Evolutionary conservation across 2,797 vertebrate species (phyloP), one percentile per base, ranked within the genome.

Genomic region (Bradypodion ventrale): DNA sequence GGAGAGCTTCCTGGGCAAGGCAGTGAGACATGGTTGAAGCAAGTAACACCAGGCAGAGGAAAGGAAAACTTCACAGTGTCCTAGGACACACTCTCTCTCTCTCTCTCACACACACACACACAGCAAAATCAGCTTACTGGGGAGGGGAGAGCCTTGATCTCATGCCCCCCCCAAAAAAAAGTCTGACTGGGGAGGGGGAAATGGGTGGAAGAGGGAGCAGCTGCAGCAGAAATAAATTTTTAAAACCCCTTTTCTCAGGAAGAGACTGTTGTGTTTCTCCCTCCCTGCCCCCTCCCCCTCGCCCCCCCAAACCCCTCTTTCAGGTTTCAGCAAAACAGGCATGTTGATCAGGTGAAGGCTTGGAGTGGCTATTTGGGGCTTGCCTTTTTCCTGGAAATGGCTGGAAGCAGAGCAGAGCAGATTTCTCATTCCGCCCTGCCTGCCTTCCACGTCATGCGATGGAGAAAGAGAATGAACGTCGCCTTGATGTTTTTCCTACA

Each of bases 381-480:
- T 40, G 37, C 60, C 7, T 23, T 79, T 79, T 85, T 85, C 83
- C 23, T 85, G 83, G 83, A 80, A 85, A 49, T 42, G 60, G 40
- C 35, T 13, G 16, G 8, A 8, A 29, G 25, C 23, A 7, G 62
- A 52, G 65, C 32, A 23, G 32, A 60, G 29, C n/a, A n/a, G 70
- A 15, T 13, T 25, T 42, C 59, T 59, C 77, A 68, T 29, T 80
- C 68, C 44, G 83, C 78, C 70, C 46, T 44, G 44, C n/a, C n/a
- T n/a, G n/a, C n/a, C 5, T 44, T 32, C 77, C 32, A 75, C 5
- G 60, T 27, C 59, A 40, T n/a, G n/a, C n/a, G n/a, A n/a, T n/a
- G 62, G 69, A 37, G 77, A 60, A 16, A 56, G 10, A 75, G 69
- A 75, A 80, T 29, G 4, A 35, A 1, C 13, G n/a, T n/a, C n/a